A percentile compares a stretch with the other conserved stretches of the same genome.
phyloP scores from a whole-genome alignment of 2,797 vertebrate genomes.

The Myoxocephalus aenaeus region DNA sequence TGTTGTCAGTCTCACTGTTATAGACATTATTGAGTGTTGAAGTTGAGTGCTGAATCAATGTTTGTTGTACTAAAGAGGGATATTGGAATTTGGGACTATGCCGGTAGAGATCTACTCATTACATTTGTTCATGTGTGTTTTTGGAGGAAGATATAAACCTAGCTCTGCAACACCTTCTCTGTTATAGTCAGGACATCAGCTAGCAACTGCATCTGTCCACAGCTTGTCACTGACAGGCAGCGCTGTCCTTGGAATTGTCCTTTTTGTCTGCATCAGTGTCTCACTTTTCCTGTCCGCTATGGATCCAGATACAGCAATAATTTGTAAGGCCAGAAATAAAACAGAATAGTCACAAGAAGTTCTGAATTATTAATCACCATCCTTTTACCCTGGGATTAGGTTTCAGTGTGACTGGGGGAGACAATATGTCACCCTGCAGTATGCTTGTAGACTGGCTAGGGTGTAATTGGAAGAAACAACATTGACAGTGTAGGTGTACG shows the following conservation, averaged over 20 bases:
- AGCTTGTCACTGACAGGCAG: constrained; percentile 12
- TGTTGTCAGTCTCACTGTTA: constrained; percentile 68
- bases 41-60: constrained; percentile 68
- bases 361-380: constrained; percentile 83
- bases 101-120: not conserved
- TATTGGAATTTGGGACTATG: constrained; percentile 18
- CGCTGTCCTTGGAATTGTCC: constrained; percentile 48
- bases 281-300: constrained; percentile 56
- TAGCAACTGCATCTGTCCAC: not conserved
- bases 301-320: constrained; percentile 71
- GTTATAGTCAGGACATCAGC: not conserved
- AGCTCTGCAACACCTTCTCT: not conserved
- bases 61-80: constrained; percentile 43
- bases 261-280: constrained; percentile 53
- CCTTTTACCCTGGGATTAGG: constrained; percentile 77
- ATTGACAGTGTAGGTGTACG: not conserved
- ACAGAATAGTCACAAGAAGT: constrained; percentile 73
- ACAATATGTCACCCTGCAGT: constrained; percentile 67
- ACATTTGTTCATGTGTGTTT: not conserved
- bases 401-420: constrained; percentile 71
- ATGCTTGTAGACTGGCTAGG: constrained; percentile 55
- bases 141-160: not conserved
- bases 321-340: constrained; percentile 78
- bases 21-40: constrained; percentile 73
- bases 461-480: constrained; percentile 37